Evolutionary conservation across 2,888 invertebrate genomes (phyloP).

Genomic region (Tetragonisca angustula): DNA sequence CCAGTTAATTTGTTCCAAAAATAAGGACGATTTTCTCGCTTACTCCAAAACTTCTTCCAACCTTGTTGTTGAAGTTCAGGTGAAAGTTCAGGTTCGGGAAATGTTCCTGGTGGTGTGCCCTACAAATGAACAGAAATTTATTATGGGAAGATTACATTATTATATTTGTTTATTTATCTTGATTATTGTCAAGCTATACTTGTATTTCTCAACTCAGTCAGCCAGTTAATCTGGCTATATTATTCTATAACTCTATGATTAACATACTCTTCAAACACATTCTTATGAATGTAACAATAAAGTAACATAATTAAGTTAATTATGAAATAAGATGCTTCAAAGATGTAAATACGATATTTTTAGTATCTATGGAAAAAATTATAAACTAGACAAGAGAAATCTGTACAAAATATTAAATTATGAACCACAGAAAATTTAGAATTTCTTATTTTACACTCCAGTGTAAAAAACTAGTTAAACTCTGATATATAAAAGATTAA

Average conservation of each 20-base stretch:
- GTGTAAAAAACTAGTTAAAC: neutral
- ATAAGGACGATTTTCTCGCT: conserved; percentile 96
- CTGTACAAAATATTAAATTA: no score
- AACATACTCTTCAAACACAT: no score
- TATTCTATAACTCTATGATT: neutral
- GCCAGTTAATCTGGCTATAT: neutral
- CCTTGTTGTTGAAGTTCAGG: conserved; percentile 92
- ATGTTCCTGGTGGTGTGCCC: conserved; percentile 75
- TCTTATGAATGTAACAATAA: no score
- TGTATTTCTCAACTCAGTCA: neutral
- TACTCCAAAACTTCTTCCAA: conserved; percentile 99
- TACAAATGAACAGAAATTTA: conserved; percentile 39
- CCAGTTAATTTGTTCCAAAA: conserved; percentile 98
- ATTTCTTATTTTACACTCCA: no score
- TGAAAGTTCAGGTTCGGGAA: conserved; percentile 85
- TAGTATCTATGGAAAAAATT: no score
- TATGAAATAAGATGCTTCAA: neutral
- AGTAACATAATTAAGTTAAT: neutral
- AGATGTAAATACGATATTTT: neutral
- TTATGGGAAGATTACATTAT: neutral
- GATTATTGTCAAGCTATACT: neutral
- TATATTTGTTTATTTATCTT: neutral
- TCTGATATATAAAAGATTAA: neutral
- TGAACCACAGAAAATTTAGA: no score
- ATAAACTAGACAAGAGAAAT: no score